Evolutionary conservation across 2,113 vertebrate genomes (phyloP), one percentile per base, ranked within the genome.

Genomic region (Dendrocopos noguchii): DNA sequence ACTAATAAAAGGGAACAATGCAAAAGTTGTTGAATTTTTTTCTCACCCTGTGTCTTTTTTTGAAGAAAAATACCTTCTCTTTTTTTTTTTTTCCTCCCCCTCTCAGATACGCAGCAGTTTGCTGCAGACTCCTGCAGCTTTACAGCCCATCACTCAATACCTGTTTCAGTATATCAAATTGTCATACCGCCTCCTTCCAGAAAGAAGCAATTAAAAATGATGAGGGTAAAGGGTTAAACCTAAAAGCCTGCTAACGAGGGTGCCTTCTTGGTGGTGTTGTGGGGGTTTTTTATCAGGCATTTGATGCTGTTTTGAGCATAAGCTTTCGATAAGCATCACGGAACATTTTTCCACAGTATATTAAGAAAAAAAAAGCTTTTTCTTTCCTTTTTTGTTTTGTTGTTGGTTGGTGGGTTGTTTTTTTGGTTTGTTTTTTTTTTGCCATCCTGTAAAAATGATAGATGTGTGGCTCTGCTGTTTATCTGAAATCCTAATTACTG

Each of bases 181-280:
- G 55, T 79, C 31, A 8, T 70, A 68, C 55, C 70, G 44, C 73
- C 77, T 91, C 65, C 74, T 88, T 95, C 95, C 92, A 64, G 6
- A 80, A 65, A 65, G 71, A 71, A 94, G 97, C 97, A 97, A 97
- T 97, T 97, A 97, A 96, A 97, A 96, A 70, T 93, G 96, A 97
- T 83, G 94, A 92, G 97, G 96, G 94, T 88, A 93, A 96, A 95
- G 95, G 94, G 96, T 96, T 95, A 96, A 95, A 94, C 90, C 61
- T 63, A 84, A 86, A 84, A 87, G 92, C 57, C 81, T 86, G 70
- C 89, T 96, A 97, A 94, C 85, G 95, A 96, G 96, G 83, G 83
- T 89, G 52, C 78, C 24, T 71, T 90, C 56, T 84, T 47, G 46
- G 55, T 56, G 20, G 24, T 19, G 90, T 84, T 93, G 39, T 39